These are phyloP conservation scores for Nibea coibor DNA, from an alignment of 2,113 vertebrate species.

Conservation along the genomic window DNA sequence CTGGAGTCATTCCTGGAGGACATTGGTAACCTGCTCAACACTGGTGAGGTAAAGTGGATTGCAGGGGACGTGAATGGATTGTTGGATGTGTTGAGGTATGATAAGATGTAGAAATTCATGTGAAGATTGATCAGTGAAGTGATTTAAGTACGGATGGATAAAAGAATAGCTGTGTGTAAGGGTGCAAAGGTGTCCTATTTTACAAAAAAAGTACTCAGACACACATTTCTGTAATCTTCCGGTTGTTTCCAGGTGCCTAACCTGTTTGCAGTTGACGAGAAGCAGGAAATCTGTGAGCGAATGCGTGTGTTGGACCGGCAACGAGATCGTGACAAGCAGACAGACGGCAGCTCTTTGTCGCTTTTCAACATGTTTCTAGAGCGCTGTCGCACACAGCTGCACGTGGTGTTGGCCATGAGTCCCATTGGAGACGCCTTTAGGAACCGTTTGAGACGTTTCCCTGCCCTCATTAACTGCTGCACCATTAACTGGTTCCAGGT, in stretches of 20 bases:
- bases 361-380: conserved; percentile 94
- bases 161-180: neutral
- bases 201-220: neutral
- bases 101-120: neutral
- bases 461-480: conserved; percentile 94
- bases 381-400: conserved; percentile 90
- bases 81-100: neutral
- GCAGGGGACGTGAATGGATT: neutral
- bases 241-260: conserved; percentile 84
- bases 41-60: conserved; percentile 84
- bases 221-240: neutral
- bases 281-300: conserved; percentile 90
- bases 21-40: conserved; percentile 92
- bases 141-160: neutral
- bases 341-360: conserved; percentile 89
- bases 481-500: conserved; percentile 98
- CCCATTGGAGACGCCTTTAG: conserved; percentile 93
- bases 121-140: neutral
- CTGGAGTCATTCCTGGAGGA: conserved; percentile 93
- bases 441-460: conserved; percentile 89
- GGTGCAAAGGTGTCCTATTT: neutral
- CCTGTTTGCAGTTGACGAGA: conserved; percentile 90
- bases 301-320: conserved; percentile 91
- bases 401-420: conserved; percentile 93
- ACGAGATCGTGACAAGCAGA: conserved; percentile 88